phyloP scores from a whole-genome alignment of 2,113 vertebrate species.

The Grallaria varia region DNA sequence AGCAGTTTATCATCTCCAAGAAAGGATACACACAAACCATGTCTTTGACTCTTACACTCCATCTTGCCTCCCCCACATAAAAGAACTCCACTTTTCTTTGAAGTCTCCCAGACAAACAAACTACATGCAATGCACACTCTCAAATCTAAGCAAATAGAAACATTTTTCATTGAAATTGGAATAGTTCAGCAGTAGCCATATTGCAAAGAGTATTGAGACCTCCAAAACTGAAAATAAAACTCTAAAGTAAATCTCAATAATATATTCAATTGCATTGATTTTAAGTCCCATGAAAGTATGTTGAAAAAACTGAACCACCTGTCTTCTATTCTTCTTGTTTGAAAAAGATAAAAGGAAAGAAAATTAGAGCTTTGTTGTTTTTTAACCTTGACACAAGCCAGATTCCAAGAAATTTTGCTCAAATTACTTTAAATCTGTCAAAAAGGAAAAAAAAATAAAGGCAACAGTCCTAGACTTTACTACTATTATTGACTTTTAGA shows the following conservation, averaged over 20 bases:
- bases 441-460: not conserved
- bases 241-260: not conserved
- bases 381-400: not conserved
- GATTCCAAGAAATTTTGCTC: not conserved
- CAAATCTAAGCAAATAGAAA: not conserved
- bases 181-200: not conserved
- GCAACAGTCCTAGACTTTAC: not conserved
- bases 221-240: not conserved
- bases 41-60: not conserved
- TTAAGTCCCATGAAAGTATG: not conserved
- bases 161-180: not conserved
- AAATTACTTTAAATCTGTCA: not conserved
- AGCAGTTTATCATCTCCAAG: not conserved
- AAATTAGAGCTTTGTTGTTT: not conserved
- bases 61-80: accelerated
- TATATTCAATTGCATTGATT: not conserved
- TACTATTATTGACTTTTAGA: not conserved
- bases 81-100: not conserved
- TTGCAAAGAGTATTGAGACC: not conserved
- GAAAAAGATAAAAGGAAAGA: not conserved
- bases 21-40: not conserved
- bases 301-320: not conserved
- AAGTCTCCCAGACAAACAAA: not conserved
- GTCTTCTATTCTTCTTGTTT: not conserved
- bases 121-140: not conserved